These are phyloP conservation scores for Sebastes steindachneri DNA, from an alignment of 2,797 vertebrate genomes.

Conservation along the genomic window DNA sequence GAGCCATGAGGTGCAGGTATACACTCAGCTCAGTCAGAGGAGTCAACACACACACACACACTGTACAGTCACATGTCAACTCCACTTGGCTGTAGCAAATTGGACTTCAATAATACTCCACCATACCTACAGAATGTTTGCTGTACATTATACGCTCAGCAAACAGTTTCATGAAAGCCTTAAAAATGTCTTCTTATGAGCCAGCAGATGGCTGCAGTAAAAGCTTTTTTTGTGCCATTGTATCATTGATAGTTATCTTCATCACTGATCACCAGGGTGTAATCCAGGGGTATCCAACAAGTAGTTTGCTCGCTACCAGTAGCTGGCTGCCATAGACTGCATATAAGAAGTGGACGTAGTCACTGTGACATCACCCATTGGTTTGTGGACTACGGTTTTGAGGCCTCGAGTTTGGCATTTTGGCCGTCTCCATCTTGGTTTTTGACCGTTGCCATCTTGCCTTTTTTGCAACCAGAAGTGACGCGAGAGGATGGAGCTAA, in stretches of 20 bases:
- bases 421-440: too few relatives aligned
- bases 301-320: too few relatives aligned
- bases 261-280: neutral
- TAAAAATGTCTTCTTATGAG: neutral
- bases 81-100: neutral
- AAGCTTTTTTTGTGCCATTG: neutral
- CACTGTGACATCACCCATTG: too few relatives aligned
- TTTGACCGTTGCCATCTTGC: fast-evolving
- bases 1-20: neutral
- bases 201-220: neutral
- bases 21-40: neutral
- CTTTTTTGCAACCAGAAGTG: too few relatives aligned
- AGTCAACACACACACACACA: slow-evolving; percentile 1
- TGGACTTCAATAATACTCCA: neutral
- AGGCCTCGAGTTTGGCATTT: too few relatives aligned
- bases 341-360: too few relatives aligned
- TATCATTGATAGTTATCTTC: slow-evolving; percentile 6
- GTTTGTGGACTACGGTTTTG: too few relatives aligned
- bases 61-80: neutral
- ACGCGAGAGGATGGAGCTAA: fast-evolving
- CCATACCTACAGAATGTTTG: fast-evolving
- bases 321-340: fast-evolving
- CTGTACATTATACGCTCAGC: neutral
- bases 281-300: neutral
- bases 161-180: neutral